Evolutionary conservation across 2,888 invertebrate species (phyloP).

Genomic region (Nomada ferruginata): DNA sequence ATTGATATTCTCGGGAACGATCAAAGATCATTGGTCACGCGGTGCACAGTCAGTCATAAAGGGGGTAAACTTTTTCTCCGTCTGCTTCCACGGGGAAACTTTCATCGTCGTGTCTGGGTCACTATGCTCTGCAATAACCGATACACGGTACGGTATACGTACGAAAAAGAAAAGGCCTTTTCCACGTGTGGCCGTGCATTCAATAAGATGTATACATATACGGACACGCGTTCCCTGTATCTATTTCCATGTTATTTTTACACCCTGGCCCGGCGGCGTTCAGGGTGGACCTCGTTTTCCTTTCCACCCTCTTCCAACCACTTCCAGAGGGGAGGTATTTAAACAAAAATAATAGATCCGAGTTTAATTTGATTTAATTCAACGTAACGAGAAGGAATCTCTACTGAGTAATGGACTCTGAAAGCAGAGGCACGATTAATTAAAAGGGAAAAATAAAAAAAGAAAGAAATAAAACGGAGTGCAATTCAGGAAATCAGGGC

Average conservation of each 20-base stretch:
- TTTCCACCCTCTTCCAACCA: slow-evolving; percentile 16
- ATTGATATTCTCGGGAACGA: slow-evolving; percentile 33
- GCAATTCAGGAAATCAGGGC: too few relatives aligned
- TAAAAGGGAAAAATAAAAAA: too few relatives aligned
- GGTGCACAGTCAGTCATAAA: slow-evolving; percentile 27
- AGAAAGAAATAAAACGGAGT: too few relatives aligned
- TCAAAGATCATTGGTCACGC: slow-evolving; percentile 25
- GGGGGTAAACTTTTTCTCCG: slow-evolving; percentile 23
- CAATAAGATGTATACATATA: slow-evolving; percentile 27
- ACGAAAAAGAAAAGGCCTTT: slow-evolving; percentile 18
- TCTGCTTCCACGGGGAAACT: slow-evolving; percentile 9
- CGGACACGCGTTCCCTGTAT: slow-evolving; percentile 30
- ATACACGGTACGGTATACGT: slow-evolving; percentile 47
- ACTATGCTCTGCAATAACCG: slow-evolving; percentile 56
- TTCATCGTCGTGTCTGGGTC: slow-evolving; percentile 58
- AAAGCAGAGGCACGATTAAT: too few relatives aligned
- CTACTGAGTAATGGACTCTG: too few relatives aligned
- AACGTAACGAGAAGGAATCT: too few relatives aligned
- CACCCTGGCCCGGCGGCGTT: slow-evolving; percentile 23
- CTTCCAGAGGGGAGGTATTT: not conserved
- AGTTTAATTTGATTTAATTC: too few relatives aligned
- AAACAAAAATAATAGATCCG: slow-evolving; percentile 16
- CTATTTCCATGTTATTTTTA: slow-evolving; percentile 61
- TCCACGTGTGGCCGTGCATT: slow-evolving; percentile 11
- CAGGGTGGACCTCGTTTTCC: slow-evolving; percentile 25